Conservation (phyloP, 2,888 invertebrate species). For the Lycaena phlaeas region DNA sequence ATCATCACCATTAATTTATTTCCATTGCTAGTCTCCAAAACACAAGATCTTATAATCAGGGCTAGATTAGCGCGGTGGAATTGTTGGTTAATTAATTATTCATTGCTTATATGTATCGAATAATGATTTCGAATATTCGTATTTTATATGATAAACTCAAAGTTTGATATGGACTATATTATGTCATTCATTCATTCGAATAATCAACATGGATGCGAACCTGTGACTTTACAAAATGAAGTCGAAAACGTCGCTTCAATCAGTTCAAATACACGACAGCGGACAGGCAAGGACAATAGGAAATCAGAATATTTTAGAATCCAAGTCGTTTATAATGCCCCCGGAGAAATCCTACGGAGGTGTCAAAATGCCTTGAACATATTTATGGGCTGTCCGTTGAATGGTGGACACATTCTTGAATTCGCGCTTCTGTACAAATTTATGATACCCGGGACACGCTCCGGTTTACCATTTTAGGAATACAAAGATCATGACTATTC, state of each 20-base stretch:
- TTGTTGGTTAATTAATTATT: too few relatives aligned
- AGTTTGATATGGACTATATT: too few relatives aligned
- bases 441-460: conserved; percentile 15
- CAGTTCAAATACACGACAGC: conserved; percentile 1
- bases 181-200: too few relatives aligned
- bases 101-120: too few relatives aligned
- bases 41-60: too few relatives aligned
- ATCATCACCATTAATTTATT: too few relatives aligned
- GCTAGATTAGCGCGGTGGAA: too few relatives aligned
- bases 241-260: not conserved
- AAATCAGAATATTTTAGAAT: conserved; percentile 11
- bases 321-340: conserved; percentile 5
- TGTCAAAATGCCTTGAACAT: conserved; percentile 27
- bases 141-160: too few relatives aligned
- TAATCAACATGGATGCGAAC: too few relatives aligned
- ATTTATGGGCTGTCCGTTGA: conserved; percentile 26
- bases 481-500: not conserved
- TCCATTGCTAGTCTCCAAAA: too few relatives aligned
- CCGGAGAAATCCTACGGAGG: conserved; percentile 22
- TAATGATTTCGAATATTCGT: too few relatives aligned
- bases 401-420: conserved; percentile 22
- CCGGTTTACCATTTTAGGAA: conserved; percentile 11
- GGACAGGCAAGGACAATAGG: conserved; percentile 7
- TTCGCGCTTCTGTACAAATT: conserved; percentile 18
- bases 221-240: too few relatives aligned